Base-by-base conservation (phyloP, 2,888 invertebrate species). In the Drosophila subsilvestris region DNA sequence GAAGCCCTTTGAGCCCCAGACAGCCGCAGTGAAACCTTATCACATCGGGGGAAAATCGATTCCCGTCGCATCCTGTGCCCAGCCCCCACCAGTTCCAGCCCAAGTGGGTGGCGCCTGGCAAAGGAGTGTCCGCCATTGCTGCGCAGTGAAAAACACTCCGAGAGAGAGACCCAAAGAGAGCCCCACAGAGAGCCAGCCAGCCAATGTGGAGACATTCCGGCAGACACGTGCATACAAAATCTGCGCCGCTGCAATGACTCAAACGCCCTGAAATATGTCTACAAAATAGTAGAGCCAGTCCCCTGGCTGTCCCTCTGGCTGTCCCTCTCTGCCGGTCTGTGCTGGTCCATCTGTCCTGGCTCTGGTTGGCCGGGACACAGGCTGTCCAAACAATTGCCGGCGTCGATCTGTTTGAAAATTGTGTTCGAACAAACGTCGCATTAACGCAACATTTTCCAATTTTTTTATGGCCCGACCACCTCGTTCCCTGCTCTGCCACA, bases 371-470 rank as follows among this genome's bases (percentile, higher is more conserved):
- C 43, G 42, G 44, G 71, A 66, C 73, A 72, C 65, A 62, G 75
- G 61, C 73, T 84, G 86, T 84, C 86, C 74, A 83, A 84, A 85
- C 86, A 80, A 86, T 86, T 81, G 85, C 75, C 80, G 66, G 79
- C 78, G 83, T 86, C 85, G 85, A 85, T 85, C 85, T 80, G 73
- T 86, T 86, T 84, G 84, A 78, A 86, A 84, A 77, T 82, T 78
- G 85, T 85, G 86, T 85, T 84, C 74, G 81, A 86, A 80, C 85
- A 84, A 86, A 85, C 85, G 78, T 86, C 82, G 85, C 85, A 85
- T 85, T 84, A 86, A 85, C 87, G 80, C 87, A 85, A 86, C 85
- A 85, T 87, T 85, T 86, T 80, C 76, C 75, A 68, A 80, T 80
- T 82, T 79, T 79, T 74, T 76, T 83, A 75, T 82, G 78, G 78